Evolutionary conservation across 2,888 invertebrate genomes (phyloP).

Genomic region (Trichogramma evanescens): DNA sequence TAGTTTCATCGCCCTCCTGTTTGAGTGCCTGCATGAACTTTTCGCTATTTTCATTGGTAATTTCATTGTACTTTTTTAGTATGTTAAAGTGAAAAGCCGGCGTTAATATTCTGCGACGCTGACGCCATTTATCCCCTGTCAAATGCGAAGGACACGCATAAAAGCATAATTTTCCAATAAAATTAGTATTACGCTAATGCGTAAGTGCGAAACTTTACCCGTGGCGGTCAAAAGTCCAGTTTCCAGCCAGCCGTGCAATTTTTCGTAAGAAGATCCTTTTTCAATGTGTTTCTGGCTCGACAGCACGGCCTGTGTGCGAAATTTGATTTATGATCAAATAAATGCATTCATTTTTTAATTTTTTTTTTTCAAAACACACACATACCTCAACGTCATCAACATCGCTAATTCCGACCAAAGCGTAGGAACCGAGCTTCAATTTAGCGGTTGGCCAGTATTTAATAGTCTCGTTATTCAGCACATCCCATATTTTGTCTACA

Average conservation of each 20-base stretch:
- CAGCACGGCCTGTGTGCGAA: not conserved
- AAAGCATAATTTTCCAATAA: not conserved
- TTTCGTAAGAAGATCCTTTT: conserved; percentile 13
- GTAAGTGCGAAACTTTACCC: not conserved
- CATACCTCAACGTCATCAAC: conserved; percentile 37
- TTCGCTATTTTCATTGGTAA: conserved; percentile 17
- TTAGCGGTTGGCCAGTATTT: conserved; percentile 32
- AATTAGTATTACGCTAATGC: too few species aligned
- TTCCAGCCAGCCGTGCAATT: conserved; percentile 7
- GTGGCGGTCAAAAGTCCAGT: conserved; percentile 18
- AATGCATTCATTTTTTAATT: not conserved
- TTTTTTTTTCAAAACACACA: not conserved
- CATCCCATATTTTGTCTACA: conserved; percentile 27
- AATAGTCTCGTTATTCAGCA: conserved; percentile 15
- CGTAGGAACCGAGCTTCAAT: conserved; percentile 23
- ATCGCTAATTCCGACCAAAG: conserved; percentile 28
- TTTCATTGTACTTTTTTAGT: conserved; percentile 22
- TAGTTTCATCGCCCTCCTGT: conserved; percentile 10
- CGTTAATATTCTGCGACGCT: conserved; percentile 23
- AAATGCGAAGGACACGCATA: not conserved
- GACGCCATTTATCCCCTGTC: conserved; percentile 21
- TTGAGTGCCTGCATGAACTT: conserved; percentile 16
- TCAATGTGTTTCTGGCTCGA: conserved; percentile 11
- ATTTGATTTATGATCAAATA: not conserved
- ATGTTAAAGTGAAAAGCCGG: conserved; percentile 23